Base-by-base conservation (phyloP, 2,113 vertebrate species). In the Oncorhynchus keta region DNA sequence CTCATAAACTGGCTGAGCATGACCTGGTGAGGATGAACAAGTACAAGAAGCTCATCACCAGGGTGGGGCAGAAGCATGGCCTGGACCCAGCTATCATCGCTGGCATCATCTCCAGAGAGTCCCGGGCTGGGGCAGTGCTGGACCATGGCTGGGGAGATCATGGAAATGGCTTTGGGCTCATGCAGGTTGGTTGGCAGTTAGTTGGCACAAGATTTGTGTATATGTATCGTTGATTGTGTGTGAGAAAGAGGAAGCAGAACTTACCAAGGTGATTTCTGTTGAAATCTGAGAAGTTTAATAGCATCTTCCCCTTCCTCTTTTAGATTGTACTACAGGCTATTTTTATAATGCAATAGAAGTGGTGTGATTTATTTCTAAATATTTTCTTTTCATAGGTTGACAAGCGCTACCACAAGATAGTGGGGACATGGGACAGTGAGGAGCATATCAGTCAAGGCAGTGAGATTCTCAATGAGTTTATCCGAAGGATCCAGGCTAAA, bases 21-120 rank as follows among this genome's bases (percentile, higher is more conserved):
- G 94, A 95, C 64, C 57, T 90, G 0, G 13, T 79, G 0, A 76
- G 85, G 49, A 87, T 95, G 71, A 88, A 85, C 79, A 85, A 68
- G 64, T 94, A 93, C 0, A 89, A 90, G 61, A 0, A 75, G 1
- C 62, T 89, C 0, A 91, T 95, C 22, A 81, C 2, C 1, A 85
- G 86, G 2, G 91, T 92, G 4, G 94, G 88, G 75, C 79, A 35
- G 20, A 92, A 86, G 4, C 83, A 92, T 24, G 89, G 92, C 18
- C 5, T 95, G 79, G 94, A 95, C 7, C 91, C 94, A 0, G 92
- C 94, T 0, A 85, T 96, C 70, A 94, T 96, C 0, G 90, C 90
- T 9, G 94, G n/a, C 14, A 85, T 95, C 80, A 87, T 95, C 64
- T 95, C 94, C 0, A 89, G 93, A 81, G 92, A 94, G 76, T 91